Percentiles rank a stretch among this genome's conserved stretches.
Evolutionary conservation across 2,113 vertebrate genomes (phyloP).

Genomic region (Psittacula cyanocephala): DNA sequence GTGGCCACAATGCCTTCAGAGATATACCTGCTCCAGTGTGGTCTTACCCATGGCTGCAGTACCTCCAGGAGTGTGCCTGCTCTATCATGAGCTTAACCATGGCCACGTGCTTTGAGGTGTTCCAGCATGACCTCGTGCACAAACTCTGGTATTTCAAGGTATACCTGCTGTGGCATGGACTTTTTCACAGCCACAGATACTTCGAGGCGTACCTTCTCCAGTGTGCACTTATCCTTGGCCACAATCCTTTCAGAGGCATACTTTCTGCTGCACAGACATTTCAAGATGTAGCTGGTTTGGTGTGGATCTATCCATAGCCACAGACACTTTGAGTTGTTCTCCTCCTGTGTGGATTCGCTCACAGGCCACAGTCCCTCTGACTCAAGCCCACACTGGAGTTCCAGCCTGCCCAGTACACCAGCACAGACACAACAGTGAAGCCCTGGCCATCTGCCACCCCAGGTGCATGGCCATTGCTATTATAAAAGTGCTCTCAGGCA

Average conservation of each 20-base stretch:
- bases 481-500: neutral
- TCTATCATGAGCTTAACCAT: neutral
- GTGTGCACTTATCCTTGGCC: neutral
- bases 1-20: neutral
- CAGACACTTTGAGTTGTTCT: neutral
- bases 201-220: neutral
- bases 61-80: neutral
- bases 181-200: neutral
- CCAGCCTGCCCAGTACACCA: neutral
- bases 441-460: neutral
- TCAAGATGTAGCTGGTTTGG: neutral
- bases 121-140: neutral
- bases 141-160: neutral
- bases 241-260: neutral
- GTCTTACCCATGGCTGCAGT: neutral
- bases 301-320: neutral
- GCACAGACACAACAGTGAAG: neutral
- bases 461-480: neutral
- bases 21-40: neutral
- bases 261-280: neutral
- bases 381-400: neutral
- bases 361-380: neutral
- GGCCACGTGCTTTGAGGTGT: neutral
- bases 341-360: neutral
- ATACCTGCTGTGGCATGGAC: neutral